Conservation (phyloP, 64 coral and sea anemone species). For the Astreopora myriophthalma region DNA sequence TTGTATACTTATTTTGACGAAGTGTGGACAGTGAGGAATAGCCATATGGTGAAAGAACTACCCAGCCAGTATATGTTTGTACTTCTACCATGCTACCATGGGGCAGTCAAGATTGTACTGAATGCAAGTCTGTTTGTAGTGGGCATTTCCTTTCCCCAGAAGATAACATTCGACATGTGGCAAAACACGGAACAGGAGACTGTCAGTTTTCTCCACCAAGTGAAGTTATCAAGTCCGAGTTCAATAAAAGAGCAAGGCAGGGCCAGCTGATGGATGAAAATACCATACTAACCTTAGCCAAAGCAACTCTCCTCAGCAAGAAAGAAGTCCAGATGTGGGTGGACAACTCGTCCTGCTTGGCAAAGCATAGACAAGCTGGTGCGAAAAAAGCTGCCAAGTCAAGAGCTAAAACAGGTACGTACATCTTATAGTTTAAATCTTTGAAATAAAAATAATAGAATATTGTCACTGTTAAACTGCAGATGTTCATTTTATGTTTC, state of each 20-base stretch:
- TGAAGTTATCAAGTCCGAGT: background rate
- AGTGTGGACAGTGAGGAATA: slow-evolving; percentile 58
- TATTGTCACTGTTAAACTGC: slow-evolving; percentile 6
- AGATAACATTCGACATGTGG: background rate
- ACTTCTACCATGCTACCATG: background rate
- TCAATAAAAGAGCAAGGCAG: slow-evolving; percentile 8
- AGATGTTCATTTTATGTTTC: slow-evolving; percentile 11
- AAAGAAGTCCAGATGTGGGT: slow-evolving; percentile 7
- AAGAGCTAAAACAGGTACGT: slow-evolving; percentile 17
- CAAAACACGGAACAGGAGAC: background rate
- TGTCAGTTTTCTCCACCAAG: slow-evolving; percentile 10
- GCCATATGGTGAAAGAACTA: slow-evolving; percentile 42
- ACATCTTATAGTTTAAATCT: background rate
- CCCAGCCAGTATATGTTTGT: slow-evolving; percentile 65
- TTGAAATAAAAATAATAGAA: background rate
- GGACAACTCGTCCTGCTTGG: slow-evolving; percentile 1
- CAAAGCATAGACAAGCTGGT: slow-evolving; percentile 2
- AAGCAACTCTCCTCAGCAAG: slow-evolving; percentile 10
- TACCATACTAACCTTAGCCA: background rate
- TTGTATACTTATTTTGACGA: slow-evolving; percentile 62
- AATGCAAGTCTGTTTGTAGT: no score
- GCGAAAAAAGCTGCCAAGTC: slow-evolving; percentile 11
- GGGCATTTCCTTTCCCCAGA: background rate
- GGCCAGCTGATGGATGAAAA: slow-evolving; percentile 12
- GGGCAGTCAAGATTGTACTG: no score